phyloP scores from a whole-genome alignment of 2,113 vertebrate genomes.

The Prietella phreatophila region DNA sequence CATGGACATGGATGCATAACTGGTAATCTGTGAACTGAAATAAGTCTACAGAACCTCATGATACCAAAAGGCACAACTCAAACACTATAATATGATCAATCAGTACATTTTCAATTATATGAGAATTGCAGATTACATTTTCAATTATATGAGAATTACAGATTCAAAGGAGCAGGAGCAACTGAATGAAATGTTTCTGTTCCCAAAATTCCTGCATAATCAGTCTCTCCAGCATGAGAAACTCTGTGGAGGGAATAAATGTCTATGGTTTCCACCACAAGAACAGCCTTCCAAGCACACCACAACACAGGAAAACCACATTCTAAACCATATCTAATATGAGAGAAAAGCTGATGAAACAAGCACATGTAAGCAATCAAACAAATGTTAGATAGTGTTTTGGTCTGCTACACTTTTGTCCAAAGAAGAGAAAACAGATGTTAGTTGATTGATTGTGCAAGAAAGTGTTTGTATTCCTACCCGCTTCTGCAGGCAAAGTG shows the following conservation, averaged over 20 bases:
- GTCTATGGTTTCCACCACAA: constrained; percentile 1
- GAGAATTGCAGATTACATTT: neutral
- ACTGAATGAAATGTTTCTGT: constrained; percentile 1
- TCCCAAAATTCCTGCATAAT: neutral
- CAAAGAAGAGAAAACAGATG: neutral
- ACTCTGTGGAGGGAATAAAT: neutral
- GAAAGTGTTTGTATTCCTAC: constrained; percentile 71
- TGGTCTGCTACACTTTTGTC: constrained; percentile 7
- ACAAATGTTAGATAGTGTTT: constrained; percentile 2
- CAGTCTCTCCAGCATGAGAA: constrained; percentile 1
- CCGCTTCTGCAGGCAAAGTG: constrained; percentile 85
- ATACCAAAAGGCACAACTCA: neutral
- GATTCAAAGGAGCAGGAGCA: neutral
- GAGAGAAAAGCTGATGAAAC: neutral
- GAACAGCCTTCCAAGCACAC: constrained; percentile 3
- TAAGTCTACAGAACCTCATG: neutral
- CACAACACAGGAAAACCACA: constrained; percentile 22
- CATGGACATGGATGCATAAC: neutral
- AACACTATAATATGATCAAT: neutral
- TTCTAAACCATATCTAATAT: constrained; percentile 28
- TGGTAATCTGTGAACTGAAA: neutral
- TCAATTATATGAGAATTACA: neutral
- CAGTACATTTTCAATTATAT: neutral
- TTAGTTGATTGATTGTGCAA: constrained; percentile 7
- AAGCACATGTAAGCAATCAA: constrained; percentile 27